Conservation (phyloP, 2,113 vertebrate genomes). For the Boulengeromyrus knoepffleri region DNA sequence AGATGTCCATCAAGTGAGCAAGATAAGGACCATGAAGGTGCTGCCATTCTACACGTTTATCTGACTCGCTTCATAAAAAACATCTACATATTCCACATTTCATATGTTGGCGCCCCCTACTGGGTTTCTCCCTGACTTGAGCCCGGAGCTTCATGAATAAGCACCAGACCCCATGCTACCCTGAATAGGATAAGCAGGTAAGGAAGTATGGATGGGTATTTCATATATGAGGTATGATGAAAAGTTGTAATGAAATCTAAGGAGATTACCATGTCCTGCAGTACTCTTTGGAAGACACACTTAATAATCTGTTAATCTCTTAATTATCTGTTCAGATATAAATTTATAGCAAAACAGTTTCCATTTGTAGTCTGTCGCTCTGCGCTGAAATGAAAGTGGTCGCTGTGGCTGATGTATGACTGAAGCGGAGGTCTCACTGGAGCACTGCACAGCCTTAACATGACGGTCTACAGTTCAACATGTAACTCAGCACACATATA, state of each 20-base stretch:
- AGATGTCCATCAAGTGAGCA: not conserved
- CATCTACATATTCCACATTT: not conserved
- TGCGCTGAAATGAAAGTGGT: not conserved
- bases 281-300: not conserved
- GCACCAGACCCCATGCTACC: too few species aligned
- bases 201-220: not conserved
- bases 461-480: not conserved
- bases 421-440: not conserved
- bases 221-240: not conserved
- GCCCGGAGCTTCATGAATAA: not conserved
- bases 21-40: not conserved
- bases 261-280: not conserved
- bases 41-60: not conserved
- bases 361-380: not conserved
- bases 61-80: not conserved
- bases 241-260: not conserved
- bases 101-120: not conserved
- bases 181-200: not conserved
- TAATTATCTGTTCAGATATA: not conserved
- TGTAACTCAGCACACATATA: not conserved
- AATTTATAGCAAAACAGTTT: not conserved
- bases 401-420: not conserved
- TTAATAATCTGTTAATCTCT: not conserved
- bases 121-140: not conserved
- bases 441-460: not conserved